Conservation (phyloP, 2,888 invertebrate species). For the Drosophila dives region DNA sequence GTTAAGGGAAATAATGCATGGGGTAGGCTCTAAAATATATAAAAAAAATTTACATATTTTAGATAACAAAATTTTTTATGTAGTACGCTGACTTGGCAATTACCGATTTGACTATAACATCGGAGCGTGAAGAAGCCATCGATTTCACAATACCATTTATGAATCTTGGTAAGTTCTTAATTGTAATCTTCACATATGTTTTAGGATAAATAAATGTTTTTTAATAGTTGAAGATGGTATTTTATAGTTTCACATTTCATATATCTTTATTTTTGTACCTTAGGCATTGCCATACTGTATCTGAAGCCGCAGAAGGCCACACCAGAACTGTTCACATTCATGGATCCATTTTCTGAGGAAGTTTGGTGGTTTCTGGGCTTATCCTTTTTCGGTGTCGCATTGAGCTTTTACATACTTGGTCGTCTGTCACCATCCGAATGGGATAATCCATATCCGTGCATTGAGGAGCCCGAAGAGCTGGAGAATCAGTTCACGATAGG, state of each 20-base stretch:
- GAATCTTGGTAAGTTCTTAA: slow-evolving; percentile 88
- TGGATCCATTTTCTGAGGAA: slow-evolving; percentile 93
- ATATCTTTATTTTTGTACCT: not conserved
- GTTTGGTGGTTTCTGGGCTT: slow-evolving; percentile 93
- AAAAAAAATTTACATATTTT: not conserved
- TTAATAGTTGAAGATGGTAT: not conserved
- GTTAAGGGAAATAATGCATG: slow-evolving; percentile 92
- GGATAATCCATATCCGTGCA: slow-evolving; percentile 94
- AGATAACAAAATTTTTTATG: slow-evolving; percentile 34
- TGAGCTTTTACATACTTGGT: slow-evolving; percentile 91
- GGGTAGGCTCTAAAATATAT: slow-evolving; percentile 61
- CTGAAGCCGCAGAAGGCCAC: slow-evolving; percentile 93
- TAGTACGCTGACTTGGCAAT: slow-evolving; percentile 95
- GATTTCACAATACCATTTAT: slow-evolving; percentile 98
- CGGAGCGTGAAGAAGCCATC: slow-evolving; percentile 93
- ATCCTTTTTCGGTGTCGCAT: slow-evolving; percentile 92
- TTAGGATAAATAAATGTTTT: not conserved
- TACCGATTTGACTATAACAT: slow-evolving; percentile 95
- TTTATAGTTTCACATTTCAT: not conserved
- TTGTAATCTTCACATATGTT: not conserved
- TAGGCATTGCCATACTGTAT: slow-evolving; percentile 94
- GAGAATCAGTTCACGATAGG: slow-evolving; percentile 93
- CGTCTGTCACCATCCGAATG: slow-evolving; percentile 94
- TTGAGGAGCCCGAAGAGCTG: slow-evolving; percentile 92
- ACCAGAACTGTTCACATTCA: slow-evolving; percentile 95